Base-by-base conservation (phyloP, 2,888 invertebrate species). In the Heliconius sara region DNA sequence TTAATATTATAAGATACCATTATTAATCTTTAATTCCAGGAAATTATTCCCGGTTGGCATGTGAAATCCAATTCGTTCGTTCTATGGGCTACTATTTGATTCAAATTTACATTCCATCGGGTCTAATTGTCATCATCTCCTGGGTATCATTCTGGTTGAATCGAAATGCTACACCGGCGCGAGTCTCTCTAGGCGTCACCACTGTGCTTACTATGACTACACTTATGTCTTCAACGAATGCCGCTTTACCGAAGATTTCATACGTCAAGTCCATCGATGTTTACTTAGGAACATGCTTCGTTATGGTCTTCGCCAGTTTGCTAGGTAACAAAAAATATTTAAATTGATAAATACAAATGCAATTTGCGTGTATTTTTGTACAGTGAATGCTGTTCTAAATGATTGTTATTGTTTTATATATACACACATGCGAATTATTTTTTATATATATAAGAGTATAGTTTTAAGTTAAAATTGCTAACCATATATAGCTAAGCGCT, bases 71-170 rank as follows among this genome's bases (percentile, higher is more conserved):
- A 95, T 99, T 99, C 95, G 98, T 98, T 87, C 97, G 99, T 86
- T 99, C 99, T 89, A 99, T 99, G 98, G 99, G 99, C 91, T 99
- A 99, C 97, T 99, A 99, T 96, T 96, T 99, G 93, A 99, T 99
- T 95, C 99, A 99, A 96, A 99, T 99, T 95, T 99, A 99, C 96
- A 98, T 99, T 96, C 99, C 99, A 89, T 99, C 99, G 95, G 98
- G 98, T 92, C 96, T 99, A 95, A 99, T 99, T 94, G 99, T 99
- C 93, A 98, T 99, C 95, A 99, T 99, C 96, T 98, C 98, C 88
- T 99, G 99, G 99, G 98, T 99, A 91, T 98, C 98, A 90, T 99
- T 99, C 96, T 99, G 98, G 99, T 96, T 99, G 94, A 98, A 99
- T 95, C 97, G 98, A 90, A 98, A 98, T 93, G 98, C 98, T 87